Evolutionary conservation across 2,797 vertebrate genomes (phyloP).

Genomic region (Bovichtus diacanthus): DNA sequence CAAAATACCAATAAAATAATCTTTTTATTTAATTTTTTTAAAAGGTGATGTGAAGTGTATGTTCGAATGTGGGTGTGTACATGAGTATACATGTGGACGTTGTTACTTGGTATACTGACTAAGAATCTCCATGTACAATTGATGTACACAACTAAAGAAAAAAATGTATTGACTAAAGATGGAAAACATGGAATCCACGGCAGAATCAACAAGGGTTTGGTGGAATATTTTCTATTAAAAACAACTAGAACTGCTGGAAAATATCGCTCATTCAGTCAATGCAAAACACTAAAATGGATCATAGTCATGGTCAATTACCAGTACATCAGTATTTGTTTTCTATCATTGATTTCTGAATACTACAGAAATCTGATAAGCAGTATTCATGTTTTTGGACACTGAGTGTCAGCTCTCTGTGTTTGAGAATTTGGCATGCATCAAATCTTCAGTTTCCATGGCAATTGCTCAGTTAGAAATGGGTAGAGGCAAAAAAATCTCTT

Average conservation of each 20-base stretch:
- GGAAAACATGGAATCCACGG: background rate
- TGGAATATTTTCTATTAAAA: background rate
- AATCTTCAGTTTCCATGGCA: slow-evolving; percentile 72
- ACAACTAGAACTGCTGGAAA: background rate
- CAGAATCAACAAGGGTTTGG: too few species aligned
- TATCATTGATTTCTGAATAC: background rate
- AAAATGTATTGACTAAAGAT: background rate
- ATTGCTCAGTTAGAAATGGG: slow-evolving; percentile 55
- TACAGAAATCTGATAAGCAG: background rate
- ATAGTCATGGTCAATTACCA: too few species aligned
- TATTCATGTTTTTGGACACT: background rate
- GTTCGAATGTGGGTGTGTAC: background rate
- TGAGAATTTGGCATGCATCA: slow-evolving; percentile 55
- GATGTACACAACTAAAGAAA: background rate
- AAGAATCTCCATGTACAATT: too few species aligned
- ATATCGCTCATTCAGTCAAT: background rate
- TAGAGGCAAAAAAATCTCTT: slow-evolving; percentile 25
- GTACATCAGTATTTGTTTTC: background rate
- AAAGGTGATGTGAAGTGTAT: background rate
- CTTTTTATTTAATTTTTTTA: too few species aligned
- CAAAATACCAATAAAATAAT: background rate
- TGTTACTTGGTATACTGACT: background rate
- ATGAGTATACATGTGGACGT: too few species aligned
- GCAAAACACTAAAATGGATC: background rate
- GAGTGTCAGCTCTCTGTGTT: slow-evolving; percentile 18